These are phyloP conservation scores for Cinclus mexicanus DNA, from an alignment of 2,113 vertebrate species.

Conservation along the genomic window DNA sequence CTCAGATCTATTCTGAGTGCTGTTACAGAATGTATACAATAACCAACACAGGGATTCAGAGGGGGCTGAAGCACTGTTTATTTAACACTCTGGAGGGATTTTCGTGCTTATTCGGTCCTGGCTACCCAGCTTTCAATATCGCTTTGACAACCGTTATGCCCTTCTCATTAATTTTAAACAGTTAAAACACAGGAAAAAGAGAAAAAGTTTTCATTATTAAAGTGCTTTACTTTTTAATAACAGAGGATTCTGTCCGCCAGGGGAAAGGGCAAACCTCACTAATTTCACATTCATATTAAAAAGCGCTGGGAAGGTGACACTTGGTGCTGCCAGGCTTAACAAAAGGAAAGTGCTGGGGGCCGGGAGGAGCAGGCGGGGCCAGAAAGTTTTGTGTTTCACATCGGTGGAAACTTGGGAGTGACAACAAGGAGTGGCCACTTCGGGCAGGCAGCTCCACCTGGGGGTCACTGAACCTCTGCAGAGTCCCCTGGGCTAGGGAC, in stretches of 20 bases:
- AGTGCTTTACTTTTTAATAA: constrained; percentile 94
- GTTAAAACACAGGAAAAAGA: constrained; percentile 84
- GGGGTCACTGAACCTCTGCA: constrained; percentile 17
- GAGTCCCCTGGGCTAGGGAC: neutral
- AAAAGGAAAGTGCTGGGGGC: constrained; percentile 60
- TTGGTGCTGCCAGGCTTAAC: constrained; percentile 71
- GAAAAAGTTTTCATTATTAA: constrained; percentile 97
- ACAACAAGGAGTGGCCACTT: constrained; percentile 62
- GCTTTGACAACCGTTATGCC: constrained; percentile 90
- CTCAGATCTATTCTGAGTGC: constrained; percentile 95
- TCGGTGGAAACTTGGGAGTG: constrained; percentile 56
- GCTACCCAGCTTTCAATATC: constrained; percentile 90
- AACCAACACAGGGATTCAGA: constrained; percentile 88
- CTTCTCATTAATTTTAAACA: constrained; percentile 96
- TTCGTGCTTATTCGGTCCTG: constrained; percentile 85
- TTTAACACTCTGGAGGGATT: constrained; percentile 98
- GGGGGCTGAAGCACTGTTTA: constrained; percentile 93
- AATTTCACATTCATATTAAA: constrained; percentile 87
- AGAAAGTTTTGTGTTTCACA: constrained; percentile 71
- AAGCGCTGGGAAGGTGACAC: constrained; percentile 77
- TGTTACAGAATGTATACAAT: constrained; percentile 97
- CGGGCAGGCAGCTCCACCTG: neutral
- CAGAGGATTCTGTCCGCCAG: constrained; percentile 85
- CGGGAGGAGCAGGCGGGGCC: constrained; percentile 32
- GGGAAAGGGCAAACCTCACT: constrained; percentile 82